Evolutionary conservation across 2,113 vertebrate genomes (phyloP).

Genomic region (Jacana jacana): DNA sequence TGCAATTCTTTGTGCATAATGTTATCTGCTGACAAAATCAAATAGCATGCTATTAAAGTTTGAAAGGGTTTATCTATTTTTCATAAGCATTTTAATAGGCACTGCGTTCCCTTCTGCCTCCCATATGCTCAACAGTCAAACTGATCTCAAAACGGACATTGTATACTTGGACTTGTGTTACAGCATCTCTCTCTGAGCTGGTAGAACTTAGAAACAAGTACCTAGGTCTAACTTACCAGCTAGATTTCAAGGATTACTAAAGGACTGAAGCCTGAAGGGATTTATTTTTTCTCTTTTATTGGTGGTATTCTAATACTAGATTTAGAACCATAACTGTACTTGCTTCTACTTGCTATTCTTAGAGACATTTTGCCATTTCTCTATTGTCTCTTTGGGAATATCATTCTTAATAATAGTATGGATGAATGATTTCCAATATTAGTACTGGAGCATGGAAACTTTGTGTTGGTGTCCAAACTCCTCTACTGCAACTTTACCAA

Average conservation of each 20-base stretch:
- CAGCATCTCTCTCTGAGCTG: not conserved
- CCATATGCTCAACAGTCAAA: not conserved
- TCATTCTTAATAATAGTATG: not conserved
- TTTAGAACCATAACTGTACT: not conserved
- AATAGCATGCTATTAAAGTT: slow-evolving; percentile 55
- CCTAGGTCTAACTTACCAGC: not conserved
- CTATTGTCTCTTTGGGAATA: not conserved
- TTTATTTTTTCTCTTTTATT: not conserved
- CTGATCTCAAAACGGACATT: not conserved
- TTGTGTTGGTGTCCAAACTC: not conserved
- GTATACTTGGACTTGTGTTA: not conserved
- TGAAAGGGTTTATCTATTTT: slow-evolving; percentile 64
- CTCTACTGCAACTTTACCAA: not conserved
- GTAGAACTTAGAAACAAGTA: not conserved
- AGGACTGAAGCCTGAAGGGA: not conserved
- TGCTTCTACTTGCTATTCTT: not conserved
- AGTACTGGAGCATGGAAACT: not conserved
- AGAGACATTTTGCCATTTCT: not conserved
- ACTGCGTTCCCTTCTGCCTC: not conserved
- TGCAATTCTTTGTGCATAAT: not conserved
- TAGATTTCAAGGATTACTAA: not conserved
- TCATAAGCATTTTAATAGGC: slow-evolving; percentile 60
- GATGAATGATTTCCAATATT: not conserved
- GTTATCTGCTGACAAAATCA: slow-evolving; percentile 52
- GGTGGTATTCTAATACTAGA: not conserved